Base-by-base conservation (phyloP, 2,797 vertebrate genomes). In the Acomys russatus region DNA sequence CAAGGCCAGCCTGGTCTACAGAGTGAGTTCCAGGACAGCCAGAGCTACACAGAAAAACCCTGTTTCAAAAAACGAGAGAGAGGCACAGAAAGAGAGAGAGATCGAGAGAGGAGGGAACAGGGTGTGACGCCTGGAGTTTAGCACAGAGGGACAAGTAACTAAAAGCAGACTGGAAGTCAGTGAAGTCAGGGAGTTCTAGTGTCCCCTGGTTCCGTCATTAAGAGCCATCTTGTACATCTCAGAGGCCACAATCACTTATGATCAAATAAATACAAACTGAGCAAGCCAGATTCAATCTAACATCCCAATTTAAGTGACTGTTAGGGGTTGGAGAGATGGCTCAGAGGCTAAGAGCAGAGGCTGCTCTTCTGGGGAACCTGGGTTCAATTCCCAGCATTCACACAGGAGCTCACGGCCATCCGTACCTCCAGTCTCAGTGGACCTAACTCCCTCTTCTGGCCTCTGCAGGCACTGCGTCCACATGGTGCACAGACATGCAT, bases 271-370 rank as follows among this genome's bases (percentile, higher is more conserved):
- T 10, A 70, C 66, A 88, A 91, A 54, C 79, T 30, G 44, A 91
- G 71, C 74, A 91, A 89, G 54, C 76, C 74, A 76, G 85, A 14
- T 79, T 77, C 25, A 79, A 92, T 25, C 33, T 87, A 88, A 90
- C 51, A 92, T 11, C 73, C 71, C n/a, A 76, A 90, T 25, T 82
- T 25, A 63, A 61, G 63, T 63, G 79, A 63, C 12, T 38, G 79
- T 23, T 61, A 38, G n/a, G 56, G 44, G 56, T 56, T 61, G 30
- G 30, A 35, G 78, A 35, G 54, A 61, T 3, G 1, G 78, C 6
- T 23, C 56, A 61, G 79, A 35, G 1, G 78, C 6, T 23, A 56
- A 61, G 56, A 25, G 12, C n/a, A 61, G 10, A 3, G 54, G 30
- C 54, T 63, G 23, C 22, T 38, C 56, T 17, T 82, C 33, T 25